These are phyloP conservation scores for Ischnus inquisitorius DNA, from an alignment of 2,888 invertebrate genomes.

Conservation along the genomic window DNA sequence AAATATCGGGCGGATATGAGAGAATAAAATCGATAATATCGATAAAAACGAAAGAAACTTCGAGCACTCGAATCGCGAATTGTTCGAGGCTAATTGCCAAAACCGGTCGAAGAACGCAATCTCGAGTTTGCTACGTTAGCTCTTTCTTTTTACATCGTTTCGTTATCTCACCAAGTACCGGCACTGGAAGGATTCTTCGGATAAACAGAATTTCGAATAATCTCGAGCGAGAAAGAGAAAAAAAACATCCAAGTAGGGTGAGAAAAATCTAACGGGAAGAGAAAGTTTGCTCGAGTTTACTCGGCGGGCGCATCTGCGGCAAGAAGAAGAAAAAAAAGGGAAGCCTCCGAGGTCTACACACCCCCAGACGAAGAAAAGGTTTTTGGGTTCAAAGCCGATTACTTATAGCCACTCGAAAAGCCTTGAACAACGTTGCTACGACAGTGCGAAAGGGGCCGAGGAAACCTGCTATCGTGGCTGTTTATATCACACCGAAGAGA, in stretches of 20 bases:
- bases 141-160: not conserved
- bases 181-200: not conserved
- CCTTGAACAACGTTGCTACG: conserved; percentile 13
- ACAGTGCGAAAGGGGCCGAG: conserved; percentile 10
- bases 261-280: not conserved
- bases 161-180: not conserved
- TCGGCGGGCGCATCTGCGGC: not conserved
- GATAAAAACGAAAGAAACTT: not conserved
- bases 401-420: conserved; percentile 37
- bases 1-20: conserved; percentile 19
- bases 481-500: conserved; percentile 33
- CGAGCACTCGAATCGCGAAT: not conserved
- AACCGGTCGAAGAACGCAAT: conserved; percentile 16
- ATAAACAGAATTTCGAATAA: conserved; percentile 9
- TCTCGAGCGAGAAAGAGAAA: not conserved
- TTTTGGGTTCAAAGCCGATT: conserved; percentile 17
- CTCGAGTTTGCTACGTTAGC: not conserved
- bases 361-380: not conserved
- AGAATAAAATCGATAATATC: not conserved
- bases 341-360: not conserved
- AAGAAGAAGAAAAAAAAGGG: not conserved
- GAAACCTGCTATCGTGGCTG: not conserved
- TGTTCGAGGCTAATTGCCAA: conserved; percentile 34
- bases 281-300: conserved; percentile 13
- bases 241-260: not conserved